These are phyloP conservation scores for Meganola albula DNA, from an alignment of 2,888 invertebrate genomes.

Conservation along the genomic window DNA sequence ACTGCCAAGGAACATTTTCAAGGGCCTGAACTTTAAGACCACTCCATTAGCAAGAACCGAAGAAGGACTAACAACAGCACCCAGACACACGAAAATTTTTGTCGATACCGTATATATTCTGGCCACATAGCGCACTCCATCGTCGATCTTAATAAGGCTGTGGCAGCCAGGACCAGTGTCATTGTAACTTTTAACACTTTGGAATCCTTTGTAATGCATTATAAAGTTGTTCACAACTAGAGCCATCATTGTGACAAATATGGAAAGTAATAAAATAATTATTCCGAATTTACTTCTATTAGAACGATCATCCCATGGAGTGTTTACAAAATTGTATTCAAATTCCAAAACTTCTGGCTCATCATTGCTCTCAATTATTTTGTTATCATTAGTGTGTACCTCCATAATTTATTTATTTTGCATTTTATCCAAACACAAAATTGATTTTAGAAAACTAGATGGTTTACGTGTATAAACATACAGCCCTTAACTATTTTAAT, in stretches of 20 bases:
- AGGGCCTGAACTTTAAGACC: constrained; percentile 51
- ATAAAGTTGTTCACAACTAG: constrained; percentile 46
- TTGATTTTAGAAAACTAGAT: too few relatives aligned
- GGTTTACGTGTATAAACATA: too few relatives aligned
- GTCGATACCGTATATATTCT: constrained; percentile 50
- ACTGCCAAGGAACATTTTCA: constrained; percentile 49
- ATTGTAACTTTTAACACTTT: constrained; percentile 10
- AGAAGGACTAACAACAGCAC: constrained; percentile 48
- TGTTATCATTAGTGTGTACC: constrained; percentile 30
- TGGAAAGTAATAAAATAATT: constrained; percentile 41
- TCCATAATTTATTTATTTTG: too few relatives aligned
- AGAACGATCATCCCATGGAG: constrained; percentile 61
- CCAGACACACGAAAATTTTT: constrained; percentile 54
- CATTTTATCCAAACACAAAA: too few relatives aligned
- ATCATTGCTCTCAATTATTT: constrained; percentile 35
- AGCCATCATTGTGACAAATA: constrained; percentile 44
- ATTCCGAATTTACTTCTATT: constrained; percentile 51
- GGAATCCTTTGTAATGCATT: constrained; percentile 44
- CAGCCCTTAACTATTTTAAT: too few relatives aligned
- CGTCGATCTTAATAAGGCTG: constrained; percentile 45
- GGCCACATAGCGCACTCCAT: constrained; percentile 48
- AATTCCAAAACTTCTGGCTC: constrained; percentile 39
- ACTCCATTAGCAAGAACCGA: constrained; percentile 51
- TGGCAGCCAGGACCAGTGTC: constrained; percentile 43
- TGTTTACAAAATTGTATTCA: constrained; percentile 51